Percentiles rank a stretch among this genome's conserved stretches.
These are phyloP conservation scores for Phymastichus coffea DNA, from an alignment of 1,140 invertebrate genomes.

Conservation along the genomic window DNA sequence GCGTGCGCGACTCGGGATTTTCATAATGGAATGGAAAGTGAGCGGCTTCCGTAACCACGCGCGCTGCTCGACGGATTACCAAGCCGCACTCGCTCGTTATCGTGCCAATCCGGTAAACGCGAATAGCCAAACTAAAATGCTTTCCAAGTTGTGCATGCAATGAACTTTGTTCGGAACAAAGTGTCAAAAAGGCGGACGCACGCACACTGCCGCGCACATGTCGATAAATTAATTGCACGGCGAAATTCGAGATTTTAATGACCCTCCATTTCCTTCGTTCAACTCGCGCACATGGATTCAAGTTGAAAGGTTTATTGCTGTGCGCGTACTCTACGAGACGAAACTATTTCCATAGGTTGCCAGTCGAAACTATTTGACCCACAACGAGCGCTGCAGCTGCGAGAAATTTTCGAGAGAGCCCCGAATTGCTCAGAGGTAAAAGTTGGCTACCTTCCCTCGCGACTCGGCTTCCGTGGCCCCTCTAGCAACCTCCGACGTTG, in stretches of 20 bases:
- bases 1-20: constrained; percentile 33
- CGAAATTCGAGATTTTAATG: constrained; percentile 8
- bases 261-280: constrained; percentile 3
- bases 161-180: background rate
- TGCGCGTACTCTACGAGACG: constrained; percentile 21
- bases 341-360: constrained; percentile 46
- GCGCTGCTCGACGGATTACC: constrained; percentile 36
- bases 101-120: too few species aligned
- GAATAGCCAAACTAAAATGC: background rate
- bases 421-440: constrained; percentile 38
- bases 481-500: too few species aligned
- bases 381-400: constrained; percentile 35
- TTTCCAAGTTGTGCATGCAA: background rate
- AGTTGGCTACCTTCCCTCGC: too few species aligned
- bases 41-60: constrained; percentile 28
- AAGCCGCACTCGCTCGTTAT: background rate
- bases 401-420: constrained; percentile 33
- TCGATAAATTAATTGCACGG: constrained; percentile 17
- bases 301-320: constrained; percentile 16
- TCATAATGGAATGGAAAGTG: constrained; percentile 35
- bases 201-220: background rate
- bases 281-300: constrained; percentile 10
- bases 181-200: too few species aligned
- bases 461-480: too few species aligned
- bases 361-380: constrained; percentile 42